These are phyloP conservation scores for Eutolmus rufibarbis DNA, from an alignment of 2,888 invertebrate species.

Conservation along the genomic window DNA sequence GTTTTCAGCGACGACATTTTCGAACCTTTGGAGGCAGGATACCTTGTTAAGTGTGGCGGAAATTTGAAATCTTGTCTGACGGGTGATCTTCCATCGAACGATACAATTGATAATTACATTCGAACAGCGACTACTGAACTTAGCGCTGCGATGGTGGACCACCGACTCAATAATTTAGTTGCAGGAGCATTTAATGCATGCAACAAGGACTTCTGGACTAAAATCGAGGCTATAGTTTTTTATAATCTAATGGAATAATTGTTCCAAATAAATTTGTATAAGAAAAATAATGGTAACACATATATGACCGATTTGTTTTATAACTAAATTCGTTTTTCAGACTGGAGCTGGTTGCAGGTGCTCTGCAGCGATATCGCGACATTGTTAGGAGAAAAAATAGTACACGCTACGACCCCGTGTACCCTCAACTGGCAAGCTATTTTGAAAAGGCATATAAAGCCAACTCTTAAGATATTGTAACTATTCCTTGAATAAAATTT, in stretches of 20 bases:
- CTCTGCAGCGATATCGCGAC: slow-evolving; percentile 88
- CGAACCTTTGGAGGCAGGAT: slow-evolving; percentile 58
- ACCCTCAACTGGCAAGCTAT: slow-evolving; percentile 84
- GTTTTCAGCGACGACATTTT: slow-evolving; percentile 59
- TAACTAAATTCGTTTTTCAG: slow-evolving; percentile 55
- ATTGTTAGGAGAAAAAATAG: slow-evolving; percentile 82
- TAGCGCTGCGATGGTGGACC: slow-evolving; percentile 85
- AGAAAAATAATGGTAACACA: too few relatives aligned
- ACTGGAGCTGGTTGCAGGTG: slow-evolving; percentile 85
- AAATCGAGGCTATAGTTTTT: too few relatives aligned
- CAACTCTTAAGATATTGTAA: neutral
- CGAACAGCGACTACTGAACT: slow-evolving; percentile 68
- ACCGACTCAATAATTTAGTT: slow-evolving; percentile 69
- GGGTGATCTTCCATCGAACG: slow-evolving; percentile 58
- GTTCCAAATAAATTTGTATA: slow-evolving; percentile 59
- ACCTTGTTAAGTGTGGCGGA: slow-evolving; percentile 59
- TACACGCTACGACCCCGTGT: slow-evolving; percentile 85
- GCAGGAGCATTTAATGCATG: slow-evolving; percentile 58
- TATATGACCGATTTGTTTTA: too few relatives aligned
- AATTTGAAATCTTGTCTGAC: slow-evolving; percentile 59
- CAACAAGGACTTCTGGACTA: slow-evolving; percentile 60
- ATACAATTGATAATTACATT: slow-evolving; percentile 59
- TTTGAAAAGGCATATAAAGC: slow-evolving; percentile 67
- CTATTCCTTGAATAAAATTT: neutral
- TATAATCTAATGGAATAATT: too few relatives aligned